phyloP scores from a whole-genome alignment of 2,888 invertebrate species.

The Eurytoma californica region DNA sequence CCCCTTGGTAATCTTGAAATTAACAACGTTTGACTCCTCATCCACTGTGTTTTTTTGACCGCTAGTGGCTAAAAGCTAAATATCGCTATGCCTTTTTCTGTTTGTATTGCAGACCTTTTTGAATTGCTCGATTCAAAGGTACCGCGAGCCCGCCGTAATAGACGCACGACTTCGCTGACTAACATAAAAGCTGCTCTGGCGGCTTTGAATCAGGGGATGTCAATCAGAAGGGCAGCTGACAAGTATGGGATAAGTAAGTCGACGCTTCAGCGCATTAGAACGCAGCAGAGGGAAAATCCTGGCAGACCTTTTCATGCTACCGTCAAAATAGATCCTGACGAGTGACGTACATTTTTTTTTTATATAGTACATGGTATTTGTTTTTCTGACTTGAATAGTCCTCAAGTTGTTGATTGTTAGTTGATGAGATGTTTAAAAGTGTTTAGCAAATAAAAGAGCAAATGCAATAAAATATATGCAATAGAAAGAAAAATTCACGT shows the following conservation, averaged over 20 bases:
- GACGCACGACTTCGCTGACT: constrained; percentile 46
- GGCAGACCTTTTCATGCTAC: constrained; percentile 13
- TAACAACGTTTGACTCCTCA: too few species aligned
- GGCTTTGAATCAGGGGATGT: constrained; percentile 65
- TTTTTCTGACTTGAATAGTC: too few species aligned
- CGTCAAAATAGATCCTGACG: not conserved
- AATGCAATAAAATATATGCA: too few species aligned
- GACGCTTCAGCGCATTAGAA: constrained; percentile 60
- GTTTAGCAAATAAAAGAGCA: too few species aligned
- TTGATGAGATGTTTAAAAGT: too few species aligned
- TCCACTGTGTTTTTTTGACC: too few species aligned
- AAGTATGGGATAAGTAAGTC: constrained; percentile 61
- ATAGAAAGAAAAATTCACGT: too few species aligned
- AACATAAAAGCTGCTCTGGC: constrained; percentile 62
- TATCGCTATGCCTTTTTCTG: not conserved
- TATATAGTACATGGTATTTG: not conserved
- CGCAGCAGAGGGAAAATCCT: constrained; percentile 6
- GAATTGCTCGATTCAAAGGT: not conserved
- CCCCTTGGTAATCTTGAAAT: too few species aligned
- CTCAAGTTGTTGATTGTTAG: too few species aligned
- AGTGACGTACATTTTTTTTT: not conserved
- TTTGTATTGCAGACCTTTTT: not conserved
- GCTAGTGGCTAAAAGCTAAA: too few species aligned
- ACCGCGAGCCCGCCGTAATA: constrained; percentile 14
- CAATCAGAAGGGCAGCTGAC: constrained; percentile 65